Percentiles rank a stretch among this genome's conserved stretches.
Evolutionary conservation across 2,113 vertebrate genomes (phyloP).

Genomic region (Indicator indicator): DNA sequence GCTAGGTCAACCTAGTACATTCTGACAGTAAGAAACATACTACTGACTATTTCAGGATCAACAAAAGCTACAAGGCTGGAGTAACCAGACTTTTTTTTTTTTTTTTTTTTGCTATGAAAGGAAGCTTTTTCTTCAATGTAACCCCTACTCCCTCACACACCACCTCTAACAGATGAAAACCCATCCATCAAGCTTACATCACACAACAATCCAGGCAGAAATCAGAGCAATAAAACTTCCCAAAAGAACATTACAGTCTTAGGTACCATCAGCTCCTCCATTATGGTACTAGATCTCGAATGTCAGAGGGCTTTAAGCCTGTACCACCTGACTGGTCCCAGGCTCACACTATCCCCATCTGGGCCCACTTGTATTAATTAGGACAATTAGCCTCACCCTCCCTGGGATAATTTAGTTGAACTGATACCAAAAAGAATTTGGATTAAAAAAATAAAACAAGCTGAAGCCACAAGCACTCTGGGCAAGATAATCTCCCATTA

Average conservation of each 20-base stretch:
- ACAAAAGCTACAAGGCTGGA: not conserved
- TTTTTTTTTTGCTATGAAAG: not conserved
- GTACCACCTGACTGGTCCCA: not conserved
- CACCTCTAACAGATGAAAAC: not conserved
- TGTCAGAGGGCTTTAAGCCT: not conserved
- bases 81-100: not conserved
- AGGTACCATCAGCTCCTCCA: not conserved
- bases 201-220: not conserved
- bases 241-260: fast-evolving
- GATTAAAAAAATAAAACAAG: not conserved
- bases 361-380: not conserved
- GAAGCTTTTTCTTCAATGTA: not conserved
- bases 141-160: not conserved
- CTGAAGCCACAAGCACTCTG: not conserved
- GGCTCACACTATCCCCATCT: not conserved
- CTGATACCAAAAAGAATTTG: not conserved
- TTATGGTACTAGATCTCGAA: not conserved
- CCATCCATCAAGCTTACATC: not conserved
- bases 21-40: not conserved
- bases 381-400: not conserved
- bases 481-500: not conserved
- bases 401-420: not conserved
- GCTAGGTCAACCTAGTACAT: not conserved
- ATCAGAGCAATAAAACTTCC: not conserved
- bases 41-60: not conserved